Evolutionary conservation across 2,797 vertebrate species (phyloP).

Genomic region (Pangasius sanitwongsei): DNA sequence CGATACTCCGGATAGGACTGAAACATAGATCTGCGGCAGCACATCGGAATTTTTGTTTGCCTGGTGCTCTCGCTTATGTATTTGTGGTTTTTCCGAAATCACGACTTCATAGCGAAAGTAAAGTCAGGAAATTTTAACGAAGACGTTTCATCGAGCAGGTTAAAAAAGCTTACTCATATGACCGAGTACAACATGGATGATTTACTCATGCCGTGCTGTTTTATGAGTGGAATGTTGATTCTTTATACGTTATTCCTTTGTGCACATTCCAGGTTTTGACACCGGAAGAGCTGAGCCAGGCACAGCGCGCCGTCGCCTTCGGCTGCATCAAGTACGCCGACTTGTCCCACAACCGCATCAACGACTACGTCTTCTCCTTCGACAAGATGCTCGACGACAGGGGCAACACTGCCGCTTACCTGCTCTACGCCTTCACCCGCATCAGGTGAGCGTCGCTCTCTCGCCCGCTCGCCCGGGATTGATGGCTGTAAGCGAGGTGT

Average conservation of each 20-base stretch:
- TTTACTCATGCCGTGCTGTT: background rate
- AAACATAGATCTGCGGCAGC: background rate
- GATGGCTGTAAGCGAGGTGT: background rate
- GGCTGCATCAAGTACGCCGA: slow-evolving; percentile 97
- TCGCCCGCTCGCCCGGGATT: background rate
- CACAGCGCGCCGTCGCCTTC: slow-evolving; percentile 88
- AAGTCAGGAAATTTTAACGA: background rate
- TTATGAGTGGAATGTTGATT: background rate
- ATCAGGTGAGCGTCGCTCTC: slow-evolving; percentile 80
- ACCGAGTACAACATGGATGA: background rate
- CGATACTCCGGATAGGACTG: background rate
- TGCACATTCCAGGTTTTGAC: slow-evolving; percentile 81
- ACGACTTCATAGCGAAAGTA: background rate
- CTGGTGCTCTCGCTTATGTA: too few relatives aligned
- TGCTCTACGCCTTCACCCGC: slow-evolving; percentile 94
- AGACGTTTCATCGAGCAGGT: too few relatives aligned
- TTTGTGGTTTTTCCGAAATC: too few relatives aligned
- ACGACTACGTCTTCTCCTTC: slow-evolving; percentile 97
- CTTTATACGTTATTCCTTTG: background rate
- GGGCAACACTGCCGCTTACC: slow-evolving; percentile 94
- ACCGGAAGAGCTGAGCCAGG: slow-evolving; percentile 82
- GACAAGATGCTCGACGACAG: slow-evolving; percentile 99
- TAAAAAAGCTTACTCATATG: too few relatives aligned
- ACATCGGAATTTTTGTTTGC: background rate
- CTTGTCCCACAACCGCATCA: slow-evolving; percentile 93